Base-by-base conservation (phyloP, 1,140 invertebrate species). In the Arctopsyche grandis region DNA sequence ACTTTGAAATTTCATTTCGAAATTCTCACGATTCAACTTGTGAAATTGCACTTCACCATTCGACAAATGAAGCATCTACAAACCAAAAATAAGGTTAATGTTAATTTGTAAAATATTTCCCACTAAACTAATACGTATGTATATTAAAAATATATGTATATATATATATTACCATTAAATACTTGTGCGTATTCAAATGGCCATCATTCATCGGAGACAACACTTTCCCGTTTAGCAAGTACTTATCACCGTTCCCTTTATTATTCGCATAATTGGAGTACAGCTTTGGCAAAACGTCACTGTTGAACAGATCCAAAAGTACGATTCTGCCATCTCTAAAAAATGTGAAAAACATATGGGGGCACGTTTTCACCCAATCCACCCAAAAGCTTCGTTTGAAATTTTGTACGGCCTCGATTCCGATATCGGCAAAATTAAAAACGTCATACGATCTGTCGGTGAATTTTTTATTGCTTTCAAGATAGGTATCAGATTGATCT, bases 1-100 rank as follows among this genome's bases (percentile, higher is more conserved):
- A 10, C 22, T 74, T 38, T 44, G 9, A n/a, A 71, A 71, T 24
- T 19, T 74, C 21, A 21, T 48, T 21, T 52, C 29, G 43, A 71
- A 60, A 52, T 77, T 26, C 10, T 77, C 58, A 4, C 29, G 69
- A 21, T 80, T 16, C 7, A 80, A 19, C 24, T 69, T 77, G 43
- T 80, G 66, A 0, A 80, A 73, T 52, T 80, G 69, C 16, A 80
- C 52, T 52, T 78, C 29, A n/a, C 79, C 79, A 16, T 75, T 70
- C 5, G 43, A 48, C n/a, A 74, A 52, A 60, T 74, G 75, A 46
- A 80, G 63, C 22, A 78, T 52, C 79, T 80, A 60, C 29, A 80
- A 79, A 79, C 14, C 43, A 69, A 4, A 4, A 69, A 69, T 74
- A 12, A 16, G 5, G 21, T 52, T 60, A 21, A 21, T 10, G 16